A percentile compares a stretch with the other conserved stretches of the same genome.
Conservation (phyloP, 2,888 invertebrate species). For the Polia nebulosa region DNA sequence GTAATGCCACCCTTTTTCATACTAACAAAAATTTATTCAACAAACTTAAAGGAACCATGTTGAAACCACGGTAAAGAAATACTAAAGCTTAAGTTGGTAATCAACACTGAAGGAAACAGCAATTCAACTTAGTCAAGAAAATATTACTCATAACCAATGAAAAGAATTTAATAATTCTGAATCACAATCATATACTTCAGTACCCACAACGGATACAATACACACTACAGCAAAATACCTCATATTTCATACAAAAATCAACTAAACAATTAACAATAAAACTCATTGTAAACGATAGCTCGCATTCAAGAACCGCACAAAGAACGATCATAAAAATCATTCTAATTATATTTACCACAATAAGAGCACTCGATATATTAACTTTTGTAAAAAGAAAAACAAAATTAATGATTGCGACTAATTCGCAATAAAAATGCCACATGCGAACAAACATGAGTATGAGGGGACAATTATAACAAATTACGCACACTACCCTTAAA, state of each 20-base stretch:
- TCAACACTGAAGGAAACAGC: constrained; percentile 15
- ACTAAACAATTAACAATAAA: constrained; percentile 75
- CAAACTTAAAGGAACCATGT: background rate
- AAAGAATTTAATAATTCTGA: constrained; percentile 39
- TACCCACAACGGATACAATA: constrained; percentile 54
- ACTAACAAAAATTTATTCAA: background rate
- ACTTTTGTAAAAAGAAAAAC: constrained; percentile 88
- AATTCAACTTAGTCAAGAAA: constrained; percentile 20
- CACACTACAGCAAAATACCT: constrained; percentile 60
- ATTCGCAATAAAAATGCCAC: constrained; percentile 91
- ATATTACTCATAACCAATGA: constrained; percentile 24
- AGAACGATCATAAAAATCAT: constrained; percentile 78
- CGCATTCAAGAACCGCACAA: constrained; percentile 75
- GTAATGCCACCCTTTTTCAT: background rate
- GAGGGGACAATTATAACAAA: constrained; percentile 89
- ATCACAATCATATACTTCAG: constrained; percentile 45
- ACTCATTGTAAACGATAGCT: constrained; percentile 84
- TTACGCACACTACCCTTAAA: constrained; percentile 90
- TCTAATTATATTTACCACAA: constrained; percentile 81
- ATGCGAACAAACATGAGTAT: constrained; percentile 87
- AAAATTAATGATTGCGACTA: constrained; percentile 91
- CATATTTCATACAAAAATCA: constrained; percentile 73
- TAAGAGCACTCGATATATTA: constrained; percentile 85
- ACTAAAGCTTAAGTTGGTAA: background rate
- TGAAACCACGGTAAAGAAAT: background rate